Evolutionary conservation across 2,113 vertebrate species (phyloP).

Genomic region (Corythaeola cristata): DNA sequence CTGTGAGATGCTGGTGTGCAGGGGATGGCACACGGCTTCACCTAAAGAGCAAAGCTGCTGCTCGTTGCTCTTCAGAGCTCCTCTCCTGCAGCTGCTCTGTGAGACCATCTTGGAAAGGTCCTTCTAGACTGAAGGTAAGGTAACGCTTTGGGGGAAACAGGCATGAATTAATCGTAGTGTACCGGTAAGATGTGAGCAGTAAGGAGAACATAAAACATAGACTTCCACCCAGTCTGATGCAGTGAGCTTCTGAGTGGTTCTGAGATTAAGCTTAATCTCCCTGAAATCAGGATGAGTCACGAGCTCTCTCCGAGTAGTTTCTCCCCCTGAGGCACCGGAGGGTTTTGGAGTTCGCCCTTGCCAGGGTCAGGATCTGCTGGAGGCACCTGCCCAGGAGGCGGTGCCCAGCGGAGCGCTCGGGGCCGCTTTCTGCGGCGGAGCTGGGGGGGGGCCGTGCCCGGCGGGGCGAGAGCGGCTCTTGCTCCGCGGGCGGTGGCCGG

Average conservation of each 20-base stretch:
- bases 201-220: accelerated
- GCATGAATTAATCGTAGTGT: accelerated
- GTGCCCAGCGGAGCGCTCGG: accelerated
- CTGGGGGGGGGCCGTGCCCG: neutral
- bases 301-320: neutral
- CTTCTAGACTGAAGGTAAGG: neutral
- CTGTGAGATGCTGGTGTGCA: neutral
- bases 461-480: no score
- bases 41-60: neutral
- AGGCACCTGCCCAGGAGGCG: neutral
- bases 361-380: neutral
- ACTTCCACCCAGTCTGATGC: neutral
- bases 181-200: neutral
- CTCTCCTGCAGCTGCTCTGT: neutral
- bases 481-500: neutral
- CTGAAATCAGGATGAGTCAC: neutral
- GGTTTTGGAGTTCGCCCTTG: neutral
- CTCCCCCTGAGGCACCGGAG: neutral
- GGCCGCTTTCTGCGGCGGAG: neutral
- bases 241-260: neutral
- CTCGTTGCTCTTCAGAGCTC: neutral
- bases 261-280: neutral
- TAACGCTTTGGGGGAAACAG: neutral
- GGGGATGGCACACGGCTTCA: no score
- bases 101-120: neutral